These are phyloP conservation scores for Amphipoea oculea DNA, from an alignment of 2,888 invertebrate species.

Conservation along the genomic window DNA sequence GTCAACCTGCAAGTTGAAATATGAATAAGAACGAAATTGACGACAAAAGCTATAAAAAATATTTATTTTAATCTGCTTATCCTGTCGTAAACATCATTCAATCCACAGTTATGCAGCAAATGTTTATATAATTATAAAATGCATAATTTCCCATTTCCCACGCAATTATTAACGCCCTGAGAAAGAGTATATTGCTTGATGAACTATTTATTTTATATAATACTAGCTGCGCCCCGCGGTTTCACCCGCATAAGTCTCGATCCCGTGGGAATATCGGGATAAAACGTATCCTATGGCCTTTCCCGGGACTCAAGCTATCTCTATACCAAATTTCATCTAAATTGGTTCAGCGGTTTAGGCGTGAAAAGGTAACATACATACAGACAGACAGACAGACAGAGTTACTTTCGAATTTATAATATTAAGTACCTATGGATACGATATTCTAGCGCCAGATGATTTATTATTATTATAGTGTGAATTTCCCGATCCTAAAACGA, in stretches of 20 bases:
- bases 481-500: slow-evolving; percentile 18
- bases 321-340: too few species aligned
- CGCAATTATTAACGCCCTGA: background rate
- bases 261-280: too few species aligned
- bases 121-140: slow-evolving; percentile 22
- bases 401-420: too few species aligned
- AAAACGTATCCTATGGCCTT: too few species aligned
- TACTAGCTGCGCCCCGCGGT: too few species aligned
- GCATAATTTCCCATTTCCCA: slow-evolving; percentile 25
- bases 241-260: too few species aligned
- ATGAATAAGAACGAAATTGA: background rate
- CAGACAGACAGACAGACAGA: too few species aligned
- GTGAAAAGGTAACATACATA: too few species aligned
- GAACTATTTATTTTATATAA: background rate
- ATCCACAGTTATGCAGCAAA: background rate
- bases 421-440: too few species aligned
- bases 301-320: too few species aligned
- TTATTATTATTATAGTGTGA: slow-evolving; percentile 27
- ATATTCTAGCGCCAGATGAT: slow-evolving; percentile 8
- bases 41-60: background rate
- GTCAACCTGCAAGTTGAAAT: background rate
- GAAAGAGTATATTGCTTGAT: slow-evolving; percentile 19
- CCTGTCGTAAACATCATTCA: slow-evolving; percentile 21
- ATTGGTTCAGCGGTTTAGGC: too few species aligned
- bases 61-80: slow-evolving; percentile 6